phyloP scores from a whole-genome alignment of 2,797 vertebrate genomes.

The Sciaenops ocellatus region DNA sequence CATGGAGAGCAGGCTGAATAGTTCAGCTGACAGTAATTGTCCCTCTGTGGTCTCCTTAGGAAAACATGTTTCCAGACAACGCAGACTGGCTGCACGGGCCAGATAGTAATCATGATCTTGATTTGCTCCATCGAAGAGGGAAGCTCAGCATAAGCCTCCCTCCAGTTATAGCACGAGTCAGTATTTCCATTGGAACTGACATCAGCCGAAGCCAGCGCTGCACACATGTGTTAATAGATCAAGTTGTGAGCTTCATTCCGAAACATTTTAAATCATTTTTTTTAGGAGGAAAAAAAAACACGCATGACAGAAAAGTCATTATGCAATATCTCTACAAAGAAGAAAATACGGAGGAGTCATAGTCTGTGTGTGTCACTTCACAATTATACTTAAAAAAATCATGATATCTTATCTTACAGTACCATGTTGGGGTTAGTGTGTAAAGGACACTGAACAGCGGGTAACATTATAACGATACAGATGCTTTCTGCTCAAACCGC shows the following conservation, averaged over 20 bases:
- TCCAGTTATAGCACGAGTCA: conserved; percentile 66
- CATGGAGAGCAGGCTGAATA: conserved; percentile 79
- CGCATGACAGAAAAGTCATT: background rate
- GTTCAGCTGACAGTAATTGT: conserved; percentile 82
- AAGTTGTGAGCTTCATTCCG: conserved; percentile 31
- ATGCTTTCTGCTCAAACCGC: background rate
- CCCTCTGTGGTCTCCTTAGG: conserved; percentile 80
- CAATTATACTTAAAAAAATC: background rate
- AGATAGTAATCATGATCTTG: conserved; percentile 82
- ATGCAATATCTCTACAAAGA: background rate
- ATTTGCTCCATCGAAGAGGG: conserved; percentile 76
- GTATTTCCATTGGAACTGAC: conserved; percentile 72
- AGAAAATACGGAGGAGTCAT: background rate
- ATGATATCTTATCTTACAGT: background rate
- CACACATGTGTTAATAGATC: conserved; percentile 46
- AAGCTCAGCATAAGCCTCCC: conserved; percentile 67
- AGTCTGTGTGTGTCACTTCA: background rate
- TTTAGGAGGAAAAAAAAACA: background rate
- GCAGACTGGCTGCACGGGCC: conserved; percentile 72
- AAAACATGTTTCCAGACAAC: conserved; percentile 83
- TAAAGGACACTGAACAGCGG: background rate
- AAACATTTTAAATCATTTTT: conserved; percentile 47
- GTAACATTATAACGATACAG: conserved; percentile 5
- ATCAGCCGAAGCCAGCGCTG: conserved; percentile 50
- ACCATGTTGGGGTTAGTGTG: background rate